Evolutionary conservation across 2,113 vertebrate genomes (phyloP).

Genomic region (Thomomys bottae): DNA sequence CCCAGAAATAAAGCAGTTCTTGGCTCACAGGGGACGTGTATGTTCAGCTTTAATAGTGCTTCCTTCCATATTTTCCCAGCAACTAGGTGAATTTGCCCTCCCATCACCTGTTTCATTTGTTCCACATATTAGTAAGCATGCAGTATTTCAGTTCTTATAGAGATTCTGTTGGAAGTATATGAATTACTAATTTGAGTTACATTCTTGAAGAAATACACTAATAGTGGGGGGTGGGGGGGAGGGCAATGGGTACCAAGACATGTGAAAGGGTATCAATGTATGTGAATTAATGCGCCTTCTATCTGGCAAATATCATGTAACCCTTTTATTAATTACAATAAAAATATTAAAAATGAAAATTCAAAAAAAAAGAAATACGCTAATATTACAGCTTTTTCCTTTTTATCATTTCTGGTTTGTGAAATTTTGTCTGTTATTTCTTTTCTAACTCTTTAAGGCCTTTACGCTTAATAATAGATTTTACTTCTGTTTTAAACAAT

Average conservation of each 20-base stretch:
- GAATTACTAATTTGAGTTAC: slow-evolving; percentile 4
- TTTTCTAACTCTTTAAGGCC: not conserved
- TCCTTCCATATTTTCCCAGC: not conserved
- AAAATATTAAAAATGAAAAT: too few relatives aligned
- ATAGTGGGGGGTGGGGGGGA: too few relatives aligned
- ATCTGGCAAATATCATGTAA: too few relatives aligned
- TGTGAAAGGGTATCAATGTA: too few relatives aligned
- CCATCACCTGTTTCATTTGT: not conserved
- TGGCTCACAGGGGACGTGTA: not conserved
- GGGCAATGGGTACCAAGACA: too few relatives aligned
- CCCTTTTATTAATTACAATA: too few relatives aligned
- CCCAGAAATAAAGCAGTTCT: not conserved
- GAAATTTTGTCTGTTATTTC: not conserved
- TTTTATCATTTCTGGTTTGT: not conserved
- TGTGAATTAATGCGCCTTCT: too few relatives aligned
- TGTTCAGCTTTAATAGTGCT: not conserved
- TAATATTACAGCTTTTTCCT: not conserved
- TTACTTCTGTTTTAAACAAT: slow-evolving; percentile 35
- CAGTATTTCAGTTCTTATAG: not conserved
- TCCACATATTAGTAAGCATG: not conserved
- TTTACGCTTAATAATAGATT: not conserved
- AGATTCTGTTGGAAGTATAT: not conserved
- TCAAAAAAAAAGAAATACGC: not conserved
- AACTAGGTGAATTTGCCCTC: not conserved
- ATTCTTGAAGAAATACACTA: not conserved